phyloP scores from a whole-genome alignment of 1,140 invertebrate species.

The Brachionus sp. region DNA sequence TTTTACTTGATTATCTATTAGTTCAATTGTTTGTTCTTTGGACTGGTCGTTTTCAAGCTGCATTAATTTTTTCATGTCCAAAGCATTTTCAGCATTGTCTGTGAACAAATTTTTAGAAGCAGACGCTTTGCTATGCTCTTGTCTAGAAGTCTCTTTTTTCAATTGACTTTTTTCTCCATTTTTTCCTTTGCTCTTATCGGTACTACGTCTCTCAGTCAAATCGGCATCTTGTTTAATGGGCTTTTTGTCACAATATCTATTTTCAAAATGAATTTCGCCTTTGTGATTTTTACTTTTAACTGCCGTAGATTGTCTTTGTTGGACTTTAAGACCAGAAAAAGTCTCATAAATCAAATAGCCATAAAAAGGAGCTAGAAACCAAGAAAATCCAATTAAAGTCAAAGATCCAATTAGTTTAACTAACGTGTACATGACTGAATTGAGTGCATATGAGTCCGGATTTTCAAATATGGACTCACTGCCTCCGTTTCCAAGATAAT shows the following conservation, averaged over 20 bases:
- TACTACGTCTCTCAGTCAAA: not conserved
- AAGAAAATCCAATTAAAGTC: not conserved
- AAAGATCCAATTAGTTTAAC: not conserved
- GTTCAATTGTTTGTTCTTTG: not conserved
- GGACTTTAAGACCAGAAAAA: not conserved
- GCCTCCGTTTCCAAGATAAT: not conserved
- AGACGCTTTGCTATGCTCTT: not conserved
- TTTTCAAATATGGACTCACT: conserved; percentile 15
- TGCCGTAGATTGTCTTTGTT: not conserved
- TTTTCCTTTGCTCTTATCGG: conserved; percentile 2
- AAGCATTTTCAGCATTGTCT: not conserved
- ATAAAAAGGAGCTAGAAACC: not conserved
- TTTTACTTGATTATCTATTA: not conserved
- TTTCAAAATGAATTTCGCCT: conserved; percentile 15
- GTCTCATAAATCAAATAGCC: not conserved
- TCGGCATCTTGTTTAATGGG: not conserved
- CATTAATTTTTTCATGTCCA: not conserved
- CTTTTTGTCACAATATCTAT: not conserved
- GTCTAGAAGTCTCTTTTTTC: not conserved
- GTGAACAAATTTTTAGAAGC: not conserved
- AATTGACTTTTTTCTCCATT: not conserved
- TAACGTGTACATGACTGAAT: not conserved
- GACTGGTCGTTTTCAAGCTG: not conserved
- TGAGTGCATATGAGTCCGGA: not conserved
- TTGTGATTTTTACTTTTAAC: conserved; percentile 15